Evolutionary conservation across 2,888 invertebrate genomes (phyloP), one percentile per base, ranked within the genome.

Genomic region (Sarcophaga caerulescens): DNA sequence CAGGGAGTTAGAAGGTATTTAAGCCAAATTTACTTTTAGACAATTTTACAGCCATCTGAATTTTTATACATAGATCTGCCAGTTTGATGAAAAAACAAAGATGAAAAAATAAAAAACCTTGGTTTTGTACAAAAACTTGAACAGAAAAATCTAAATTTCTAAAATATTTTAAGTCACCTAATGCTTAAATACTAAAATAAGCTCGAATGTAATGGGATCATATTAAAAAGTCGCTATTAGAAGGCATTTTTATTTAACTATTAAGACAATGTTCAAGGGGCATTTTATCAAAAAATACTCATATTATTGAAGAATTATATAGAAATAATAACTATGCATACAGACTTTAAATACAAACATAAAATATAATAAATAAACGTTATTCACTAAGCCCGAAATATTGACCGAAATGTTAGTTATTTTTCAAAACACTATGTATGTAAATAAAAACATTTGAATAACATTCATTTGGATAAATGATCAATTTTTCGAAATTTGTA

Each of bases 1-100:
- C 95, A 95, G 85, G 95, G 95, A 87, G 94, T 95, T n/a, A 93
- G 93, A 88, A 91, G 93, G 93, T 93, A 14, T 60, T 59, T 25
- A 35, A 14, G n/a, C 25, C 17, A 3, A 3, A 47, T 25, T 60
- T 75, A 14, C 3, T 52, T n/a, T 11, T 21, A n/a, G 17, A 45
- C 11, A 17, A 60, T 10, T 11, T 66, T 14, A 45, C n/a, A 21
- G 1, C 19, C 52, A 52, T 52, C 14, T 12, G 17, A 52, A 52
- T 17, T 57, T 45, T 60, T 10, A 47, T 45, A 23, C 25, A 44
- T 57, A 92, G 91, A 88, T 90, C 92, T 17, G 89, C 89, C 70
- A 92, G 91, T 81, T 65, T 91, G 81, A 89, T 90, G 12, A 92
- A 91, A 84, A 92, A 91, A 88, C 81, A 88, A 59, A 92, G 92